phyloP scores from a whole-genome alignment of 2,113 vertebrate species.

The Ophthalmolycus amberensis region DNA sequence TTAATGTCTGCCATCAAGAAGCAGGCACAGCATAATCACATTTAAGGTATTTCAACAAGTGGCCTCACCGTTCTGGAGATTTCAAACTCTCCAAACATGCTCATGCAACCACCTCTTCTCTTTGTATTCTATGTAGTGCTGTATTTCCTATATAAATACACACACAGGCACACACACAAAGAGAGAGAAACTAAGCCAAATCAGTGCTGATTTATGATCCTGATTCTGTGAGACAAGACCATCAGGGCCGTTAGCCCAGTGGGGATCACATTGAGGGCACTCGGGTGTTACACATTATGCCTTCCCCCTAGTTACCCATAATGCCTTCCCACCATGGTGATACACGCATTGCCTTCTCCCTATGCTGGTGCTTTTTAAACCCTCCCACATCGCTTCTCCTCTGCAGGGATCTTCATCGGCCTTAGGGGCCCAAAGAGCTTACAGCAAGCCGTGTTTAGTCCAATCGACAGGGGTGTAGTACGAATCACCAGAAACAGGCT shows the following conservation, averaged over 20 bases:
- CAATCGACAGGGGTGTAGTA: conserved; percentile 60
- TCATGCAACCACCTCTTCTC: neutral
- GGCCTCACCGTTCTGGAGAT: neutral
- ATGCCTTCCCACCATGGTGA: conserved; percentile 14
- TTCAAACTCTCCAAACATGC: neutral
- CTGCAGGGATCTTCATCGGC: conserved; percentile 62
- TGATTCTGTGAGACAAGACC: conserved; percentile 25
- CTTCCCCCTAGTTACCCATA: conserved; percentile 33
- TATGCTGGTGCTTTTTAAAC: conserved; percentile 44
- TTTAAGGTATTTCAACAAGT: neutral
- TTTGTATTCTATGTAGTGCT: neutral
- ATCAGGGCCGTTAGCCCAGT: conserved; percentile 46
- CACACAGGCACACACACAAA: neutral
- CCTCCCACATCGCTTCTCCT: conserved; percentile 28
- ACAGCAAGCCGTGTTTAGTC: conserved; percentile 60
- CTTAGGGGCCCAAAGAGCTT: conserved; percentile 58
- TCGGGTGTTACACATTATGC: conserved; percentile 52
- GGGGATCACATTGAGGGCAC: conserved; percentile 47
- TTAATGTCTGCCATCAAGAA: conserved; percentile 4
- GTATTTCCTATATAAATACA: conserved; percentile 11
- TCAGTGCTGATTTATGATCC: conserved; percentile 48
- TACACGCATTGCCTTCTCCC: conserved; percentile 57
- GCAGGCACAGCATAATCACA: no score
- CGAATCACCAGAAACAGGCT: conserved; percentile 67
- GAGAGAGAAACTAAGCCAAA: conserved; percentile 28